A percentile compares a stretch with the other conserved stretches of the same genome.
Conservation (phyloP, 1,140 invertebrate species). For the Drosophila yakuba region DNA sequence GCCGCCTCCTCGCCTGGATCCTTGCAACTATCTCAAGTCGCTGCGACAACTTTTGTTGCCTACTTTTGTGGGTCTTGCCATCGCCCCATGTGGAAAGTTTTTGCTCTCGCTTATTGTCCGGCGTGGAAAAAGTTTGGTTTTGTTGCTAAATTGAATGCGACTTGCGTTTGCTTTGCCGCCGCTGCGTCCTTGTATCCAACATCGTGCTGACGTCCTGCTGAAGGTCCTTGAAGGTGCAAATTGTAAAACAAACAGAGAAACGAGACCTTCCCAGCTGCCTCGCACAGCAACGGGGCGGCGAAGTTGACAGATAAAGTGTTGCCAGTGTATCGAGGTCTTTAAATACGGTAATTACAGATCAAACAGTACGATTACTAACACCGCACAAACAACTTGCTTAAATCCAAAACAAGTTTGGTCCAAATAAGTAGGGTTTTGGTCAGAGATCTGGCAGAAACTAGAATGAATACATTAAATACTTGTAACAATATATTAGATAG, state of each 20-base stretch:
- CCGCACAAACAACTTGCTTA: too few relatives aligned
- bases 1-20: background rate
- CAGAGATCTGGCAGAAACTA: too few relatives aligned
- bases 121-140: constrained; percentile 62
- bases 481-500: too few relatives aligned
- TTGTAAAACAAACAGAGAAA: constrained; percentile 49
- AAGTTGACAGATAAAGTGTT: constrained; percentile 26
- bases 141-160: constrained; percentile 80
- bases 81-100: constrained; percentile 48
- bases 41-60: constrained; percentile 61
- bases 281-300: constrained; percentile 12
- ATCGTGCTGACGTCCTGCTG: constrained; percentile 46
- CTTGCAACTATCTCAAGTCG: constrained; percentile 60
- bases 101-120: constrained; percentile 72
- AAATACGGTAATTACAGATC: background rate
- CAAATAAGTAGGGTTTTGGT: background rate
- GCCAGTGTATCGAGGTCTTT: constrained; percentile 1
- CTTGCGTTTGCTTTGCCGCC: constrained; percentile 52
- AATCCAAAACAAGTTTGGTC: too few relatives aligned
- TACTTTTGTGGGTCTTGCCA: constrained; percentile 37
- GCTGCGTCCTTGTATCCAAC: constrained; percentile 17
- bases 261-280: constrained; percentile 29
- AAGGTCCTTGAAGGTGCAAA: constrained; percentile 56
- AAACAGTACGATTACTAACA: too few relatives aligned
- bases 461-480: too few relatives aligned